These are phyloP conservation scores for Brachypalpus laphriformis DNA, from an alignment of 2,888 invertebrate species.

Conservation along the genomic window DNA sequence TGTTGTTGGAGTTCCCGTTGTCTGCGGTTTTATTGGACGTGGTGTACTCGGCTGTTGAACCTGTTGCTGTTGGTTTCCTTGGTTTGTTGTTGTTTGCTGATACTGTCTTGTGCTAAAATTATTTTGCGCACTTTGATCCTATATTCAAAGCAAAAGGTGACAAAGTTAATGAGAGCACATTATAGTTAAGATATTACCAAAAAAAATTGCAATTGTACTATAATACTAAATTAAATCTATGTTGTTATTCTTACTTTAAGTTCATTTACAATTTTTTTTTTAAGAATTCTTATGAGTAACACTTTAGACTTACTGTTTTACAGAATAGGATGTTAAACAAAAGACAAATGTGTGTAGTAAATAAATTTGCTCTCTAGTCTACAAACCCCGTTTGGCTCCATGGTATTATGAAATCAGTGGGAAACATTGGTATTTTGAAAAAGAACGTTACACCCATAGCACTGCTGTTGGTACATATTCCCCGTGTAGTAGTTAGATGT, in stretches of 20 bases:
- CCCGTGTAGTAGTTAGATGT: not conserved
- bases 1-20: not conserved
- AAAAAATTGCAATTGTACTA: conserved; percentile 43
- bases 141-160: conserved; percentile 10
- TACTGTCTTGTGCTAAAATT: conserved; percentile 11
- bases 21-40: conserved; percentile 13
- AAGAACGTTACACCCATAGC: conserved; percentile 12
- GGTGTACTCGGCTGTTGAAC: conserved; percentile 9
- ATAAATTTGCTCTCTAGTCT: conserved; percentile 61
- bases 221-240: not conserved
- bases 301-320: conserved; percentile 22
- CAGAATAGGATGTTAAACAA: conserved; percentile 30
- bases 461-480: conserved; percentile 39
- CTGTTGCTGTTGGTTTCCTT: not conserved
- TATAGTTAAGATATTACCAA: not conserved
- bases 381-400: conserved; percentile 64
- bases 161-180: too few relatives aligned
- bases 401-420: conserved; percentile 27
- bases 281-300: not conserved
- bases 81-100: not conserved
- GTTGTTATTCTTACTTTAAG: conserved; percentile 4
- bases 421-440: conserved; percentile 32
- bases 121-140: conserved; percentile 39
- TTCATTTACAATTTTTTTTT: conserved; percentile 23
- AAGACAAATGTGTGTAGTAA: conserved; percentile 33